Evolutionary conservation across 2,113 vertebrate genomes (phyloP).

Genomic region (Gavialis gangeticus): DNA sequence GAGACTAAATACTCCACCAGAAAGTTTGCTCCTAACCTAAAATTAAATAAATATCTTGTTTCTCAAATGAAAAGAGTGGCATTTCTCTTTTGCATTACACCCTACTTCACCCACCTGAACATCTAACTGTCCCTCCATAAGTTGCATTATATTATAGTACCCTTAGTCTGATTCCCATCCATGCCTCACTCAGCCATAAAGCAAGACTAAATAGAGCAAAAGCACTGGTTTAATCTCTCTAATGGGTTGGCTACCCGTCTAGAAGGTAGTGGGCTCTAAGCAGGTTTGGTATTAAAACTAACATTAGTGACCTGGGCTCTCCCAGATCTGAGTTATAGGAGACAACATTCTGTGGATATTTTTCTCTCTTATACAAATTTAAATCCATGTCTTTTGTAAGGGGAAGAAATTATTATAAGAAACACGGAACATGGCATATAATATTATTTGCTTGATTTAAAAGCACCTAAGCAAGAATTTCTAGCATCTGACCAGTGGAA

Average conservation of each 20-base stretch:
- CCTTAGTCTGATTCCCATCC: conserved; percentile 2
- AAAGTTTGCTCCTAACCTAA: neutral
- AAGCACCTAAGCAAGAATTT: neutral
- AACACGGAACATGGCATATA: neutral
- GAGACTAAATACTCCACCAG: neutral
- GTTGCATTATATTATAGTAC: conserved; percentile 2
- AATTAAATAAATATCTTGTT: neutral
- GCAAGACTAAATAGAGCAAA: conserved; percentile 55
- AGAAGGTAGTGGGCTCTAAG: conserved; percentile 11
- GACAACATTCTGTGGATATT: neutral
- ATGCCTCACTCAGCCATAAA: conserved; percentile 5
- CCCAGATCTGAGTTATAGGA: conserved; percentile 27
- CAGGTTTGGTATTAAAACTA: neutral
- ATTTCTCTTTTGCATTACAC: neutral
- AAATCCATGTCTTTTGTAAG: neutral
- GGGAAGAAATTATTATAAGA: neutral
- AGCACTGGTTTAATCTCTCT: conserved; percentile 33
- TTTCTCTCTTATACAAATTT: neutral
- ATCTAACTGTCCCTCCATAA: neutral
- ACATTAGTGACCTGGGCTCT: conserved; percentile 23
- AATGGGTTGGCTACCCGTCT: conserved; percentile 17
- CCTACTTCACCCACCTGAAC: neutral
- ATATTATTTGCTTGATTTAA: neutral
- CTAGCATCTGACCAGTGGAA: neutral
- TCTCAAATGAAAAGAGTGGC: neutral